Conservation (phyloP, 1,140 invertebrate species). For the Ganaspis sp. region DNA sequence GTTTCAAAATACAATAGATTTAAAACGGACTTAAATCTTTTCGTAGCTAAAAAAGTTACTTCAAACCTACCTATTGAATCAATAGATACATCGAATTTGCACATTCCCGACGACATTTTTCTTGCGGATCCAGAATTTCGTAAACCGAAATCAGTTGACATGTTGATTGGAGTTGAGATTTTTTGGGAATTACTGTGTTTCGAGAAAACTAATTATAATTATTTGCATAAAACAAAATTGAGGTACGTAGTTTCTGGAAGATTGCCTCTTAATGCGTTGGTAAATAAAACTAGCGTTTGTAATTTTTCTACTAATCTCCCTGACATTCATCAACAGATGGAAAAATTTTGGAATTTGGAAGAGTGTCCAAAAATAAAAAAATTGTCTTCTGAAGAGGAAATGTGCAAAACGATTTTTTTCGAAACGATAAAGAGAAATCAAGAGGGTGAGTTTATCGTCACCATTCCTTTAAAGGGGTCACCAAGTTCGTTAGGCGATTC, state of each 20-base stretch:
- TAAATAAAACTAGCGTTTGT: not conserved
- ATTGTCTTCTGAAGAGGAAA: conserved; percentile 43
- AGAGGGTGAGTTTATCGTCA: conserved; percentile 53
- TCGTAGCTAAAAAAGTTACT: conserved; percentile 43
- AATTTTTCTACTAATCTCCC: not conserved
- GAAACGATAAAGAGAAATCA: conserved; percentile 35
- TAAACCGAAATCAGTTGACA: conserved; percentile 50
- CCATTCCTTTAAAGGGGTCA: conserved; percentile 54
- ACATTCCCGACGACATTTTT: conserved; percentile 40
- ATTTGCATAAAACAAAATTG: conserved; percentile 47
- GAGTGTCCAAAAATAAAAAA: conserved; percentile 3
- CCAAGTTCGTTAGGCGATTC: conserved; percentile 50
- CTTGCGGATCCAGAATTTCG: conserved; percentile 59
- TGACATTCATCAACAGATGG: not conserved
- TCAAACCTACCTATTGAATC: conserved; percentile 37
- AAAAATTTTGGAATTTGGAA: conserved; percentile 39
- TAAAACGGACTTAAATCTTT: conserved; percentile 32
- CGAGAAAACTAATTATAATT: conserved; percentile 44
- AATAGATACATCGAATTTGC: conserved; percentile 35
- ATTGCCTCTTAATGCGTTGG: not conserved
- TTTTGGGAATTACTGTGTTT: conserved; percentile 60
- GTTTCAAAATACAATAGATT: conserved; percentile 40
- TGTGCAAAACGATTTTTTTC: conserved; percentile 51
- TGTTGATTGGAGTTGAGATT: conserved; percentile 57
- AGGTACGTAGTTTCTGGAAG: conserved; percentile 45